Percentiles rank a stretch among this genome's conserved stretches.
Evolutionary conservation across 1,140 invertebrate species (phyloP).

Genomic region (Lepidurus packardi): DNA sequence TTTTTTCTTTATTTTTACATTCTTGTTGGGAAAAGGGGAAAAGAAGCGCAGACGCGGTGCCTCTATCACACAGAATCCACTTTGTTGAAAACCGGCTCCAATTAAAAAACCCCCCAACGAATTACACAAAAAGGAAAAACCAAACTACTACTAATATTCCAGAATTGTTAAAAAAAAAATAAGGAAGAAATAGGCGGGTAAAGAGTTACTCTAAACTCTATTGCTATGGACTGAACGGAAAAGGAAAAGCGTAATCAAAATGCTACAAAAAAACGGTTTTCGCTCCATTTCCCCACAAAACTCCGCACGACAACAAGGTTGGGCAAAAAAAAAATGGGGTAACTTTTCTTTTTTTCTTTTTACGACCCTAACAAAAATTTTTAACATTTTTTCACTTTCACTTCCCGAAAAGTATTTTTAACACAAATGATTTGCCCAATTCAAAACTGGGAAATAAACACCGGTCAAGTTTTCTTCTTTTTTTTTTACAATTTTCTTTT

Average conservation of each 20-base stretch:
- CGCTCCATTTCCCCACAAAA: slow-evolving; percentile 6
- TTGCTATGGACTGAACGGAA: slow-evolving; percentile 6
- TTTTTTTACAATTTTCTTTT: background rate
- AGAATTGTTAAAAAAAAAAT: background rate
- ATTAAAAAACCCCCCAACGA: background rate
- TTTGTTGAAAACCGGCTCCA: background rate
- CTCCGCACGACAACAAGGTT: background rate
- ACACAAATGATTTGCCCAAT: too few relatives aligned
- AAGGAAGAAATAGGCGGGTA: slow-evolving; percentile 3
- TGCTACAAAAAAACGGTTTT: slow-evolving; percentile 4
- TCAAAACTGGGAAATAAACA: background rate
- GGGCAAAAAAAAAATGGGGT: background rate
- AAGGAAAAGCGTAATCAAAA: slow-evolving; percentile 22
- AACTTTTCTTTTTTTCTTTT: background rate
- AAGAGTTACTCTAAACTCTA: slow-evolving; percentile 19
- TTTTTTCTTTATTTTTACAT: background rate
- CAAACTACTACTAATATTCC: background rate
- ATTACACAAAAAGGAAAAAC: background rate
- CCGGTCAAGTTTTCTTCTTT: background rate
- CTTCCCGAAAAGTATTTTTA: too few relatives aligned
- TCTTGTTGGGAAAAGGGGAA: background rate
- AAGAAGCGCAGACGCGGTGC: background rate
- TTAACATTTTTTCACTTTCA: background rate
- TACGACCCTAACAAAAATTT: background rate
- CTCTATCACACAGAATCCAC: background rate